These are phyloP conservation scores for Plagodis pulveraria DNA, from an alignment of 2,888 invertebrate genomes.

Conservation along the genomic window DNA sequence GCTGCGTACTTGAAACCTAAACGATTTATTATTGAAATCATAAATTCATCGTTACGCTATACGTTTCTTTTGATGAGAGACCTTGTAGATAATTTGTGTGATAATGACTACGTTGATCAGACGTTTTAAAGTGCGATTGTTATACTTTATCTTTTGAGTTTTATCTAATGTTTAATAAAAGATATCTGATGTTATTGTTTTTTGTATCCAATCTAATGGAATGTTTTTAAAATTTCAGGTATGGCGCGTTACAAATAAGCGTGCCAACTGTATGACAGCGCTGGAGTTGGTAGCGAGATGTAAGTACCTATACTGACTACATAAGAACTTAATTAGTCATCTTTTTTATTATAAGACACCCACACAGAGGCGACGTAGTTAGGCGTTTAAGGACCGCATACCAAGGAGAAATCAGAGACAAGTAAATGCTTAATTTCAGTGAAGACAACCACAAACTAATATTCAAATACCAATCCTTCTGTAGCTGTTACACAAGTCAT, in stretches of 20 bases:
- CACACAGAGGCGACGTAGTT: conserved; percentile 10
- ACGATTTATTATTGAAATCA: conserved; percentile 68
- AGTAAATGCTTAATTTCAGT: not conserved
- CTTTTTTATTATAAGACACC: conserved; percentile 26
- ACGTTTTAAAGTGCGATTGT: conserved; percentile 32
- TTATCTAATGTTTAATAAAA: conserved; percentile 21
- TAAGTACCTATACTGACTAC: conserved; percentile 50
- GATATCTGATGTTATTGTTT: conserved; percentile 19
- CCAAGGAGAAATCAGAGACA: not conserved
- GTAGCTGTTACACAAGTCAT: no score
- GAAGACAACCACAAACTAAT: no score
- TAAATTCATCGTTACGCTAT: conserved; percentile 57
- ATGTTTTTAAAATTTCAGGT: conserved; percentile 58
- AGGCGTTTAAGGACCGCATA: conserved; percentile 19
- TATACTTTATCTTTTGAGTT: conserved; percentile 16
- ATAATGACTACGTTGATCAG: conserved; percentile 48
- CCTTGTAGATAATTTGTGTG: conserved; percentile 65
- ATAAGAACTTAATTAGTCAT: conserved; percentile 20
- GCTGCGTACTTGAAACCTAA: conserved; percentile 66
- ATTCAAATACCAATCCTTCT: no score
- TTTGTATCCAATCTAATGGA: conserved; percentile 27
- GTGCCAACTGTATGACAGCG: conserved; percentile 61
- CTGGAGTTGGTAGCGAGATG: conserved; percentile 63
- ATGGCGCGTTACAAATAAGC: conserved; percentile 68
- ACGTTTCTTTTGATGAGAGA: conserved; percentile 54